Base-by-base conservation (phyloP, 2,113 vertebrate species). In the Nansenia antarctica region DNA sequence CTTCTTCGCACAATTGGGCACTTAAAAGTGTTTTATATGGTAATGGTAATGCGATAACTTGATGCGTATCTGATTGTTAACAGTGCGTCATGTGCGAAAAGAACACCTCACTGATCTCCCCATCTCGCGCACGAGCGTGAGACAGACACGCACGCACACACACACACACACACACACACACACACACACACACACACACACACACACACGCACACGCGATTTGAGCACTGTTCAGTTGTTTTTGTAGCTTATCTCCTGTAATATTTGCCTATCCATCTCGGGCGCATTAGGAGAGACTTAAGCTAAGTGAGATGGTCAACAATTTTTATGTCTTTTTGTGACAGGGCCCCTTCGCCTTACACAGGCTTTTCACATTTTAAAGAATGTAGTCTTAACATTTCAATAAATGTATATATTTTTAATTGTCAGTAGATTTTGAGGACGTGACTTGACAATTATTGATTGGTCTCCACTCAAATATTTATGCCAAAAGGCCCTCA, bases 61-160 rank as follows among this genome's bases (percentile, higher is more conserved):
- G 29, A 58, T 49, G 32, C 62, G 66, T 65, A 59, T 27, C 67
- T 78, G 76, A 74, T 60, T 64, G 72, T 68, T 70, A 69, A 68
- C 59, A 45, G 61, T 54, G 61, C 63, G 60, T 58, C 60, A 65
- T 24, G 24, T 47, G 65, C 12, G 59, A 61, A 74, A 68, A 27
- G 2, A 60, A 60, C 69, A 54, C 65, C n/a, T 69, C 32, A 3
- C 32, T 35, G 58, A 22, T 60, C 18, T 60, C 58, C 9, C 32
- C n/a, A 9, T 2, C 18, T 3, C 57, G n/a, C 57, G 27, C 60
- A 14, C 39, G 12, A 5, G 26, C 26, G 15, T n/a, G n/a, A 3
- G 35, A 37, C 6, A n/a, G 9, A 18, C 24, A 29, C 27, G 7
- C n/a, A 12, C 55, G 18, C 62, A 26, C 11, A 47, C 24, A 49